phyloP scores from a whole-genome alignment of 2,113 vertebrate genomes.

The Corythoichthys intestinalis region DNA sequence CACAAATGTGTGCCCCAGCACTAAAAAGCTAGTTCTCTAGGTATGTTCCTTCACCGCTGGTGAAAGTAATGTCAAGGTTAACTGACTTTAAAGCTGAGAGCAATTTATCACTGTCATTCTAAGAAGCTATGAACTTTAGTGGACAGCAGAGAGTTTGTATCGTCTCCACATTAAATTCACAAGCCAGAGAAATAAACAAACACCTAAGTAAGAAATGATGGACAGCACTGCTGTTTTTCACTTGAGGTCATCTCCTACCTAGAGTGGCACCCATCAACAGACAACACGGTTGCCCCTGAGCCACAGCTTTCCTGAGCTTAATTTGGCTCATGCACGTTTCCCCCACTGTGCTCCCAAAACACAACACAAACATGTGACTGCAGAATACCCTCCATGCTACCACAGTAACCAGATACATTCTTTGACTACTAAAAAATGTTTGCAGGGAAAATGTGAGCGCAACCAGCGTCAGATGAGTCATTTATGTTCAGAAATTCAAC shows the following conservation, averaged over 20 bases:
- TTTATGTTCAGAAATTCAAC: neutral
- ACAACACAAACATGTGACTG: conserved; percentile 25
- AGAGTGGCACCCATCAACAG: conserved; percentile 56
- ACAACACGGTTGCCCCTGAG: conserved; percentile 53
- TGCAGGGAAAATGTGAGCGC: conserved; percentile 6
- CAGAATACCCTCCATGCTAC: conserved; percentile 19
- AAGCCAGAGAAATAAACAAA: conserved; percentile 35
- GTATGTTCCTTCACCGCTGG: conserved; percentile 13
- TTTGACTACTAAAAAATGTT: neutral
- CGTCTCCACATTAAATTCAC: neutral
- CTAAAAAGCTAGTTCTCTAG: neutral
- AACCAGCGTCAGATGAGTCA: conserved; percentile 4
- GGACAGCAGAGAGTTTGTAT: conserved; percentile 16
- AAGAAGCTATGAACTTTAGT: conserved; percentile 1
- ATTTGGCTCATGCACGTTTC: conserved; percentile 32
- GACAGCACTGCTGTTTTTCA: conserved; percentile 44
- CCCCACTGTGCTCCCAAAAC: conserved; percentile 32
- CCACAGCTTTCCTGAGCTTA: conserved; percentile 2
- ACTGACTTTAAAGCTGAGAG: conserved; percentile 1
- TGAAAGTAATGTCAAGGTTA: neutral
- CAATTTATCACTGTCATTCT: conserved; percentile 8
- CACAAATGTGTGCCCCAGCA: neutral
- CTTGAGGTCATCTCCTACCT: conserved; percentile 54
- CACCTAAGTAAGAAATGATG: neutral
- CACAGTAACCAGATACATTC: conserved; percentile 55